Base-by-base conservation (phyloP, 2,113 vertebrate genomes). In the Rousettus leschenaultii region DNA sequence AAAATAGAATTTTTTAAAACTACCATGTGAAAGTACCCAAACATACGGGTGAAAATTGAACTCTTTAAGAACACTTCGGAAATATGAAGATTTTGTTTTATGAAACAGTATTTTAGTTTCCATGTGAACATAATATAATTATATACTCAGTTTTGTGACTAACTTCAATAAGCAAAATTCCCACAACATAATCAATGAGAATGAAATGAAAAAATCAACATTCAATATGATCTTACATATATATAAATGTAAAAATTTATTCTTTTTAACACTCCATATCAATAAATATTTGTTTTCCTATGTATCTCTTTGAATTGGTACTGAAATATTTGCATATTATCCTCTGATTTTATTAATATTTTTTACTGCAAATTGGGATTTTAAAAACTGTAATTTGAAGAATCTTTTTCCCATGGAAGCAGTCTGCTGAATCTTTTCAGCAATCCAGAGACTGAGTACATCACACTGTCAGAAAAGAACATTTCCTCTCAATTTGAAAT, bases 221-320 rank as follows among this genome's bases (percentile, higher is more conserved):
- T n/a, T 53, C 2, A 38, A 5, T 75, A 15, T 68, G 28, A 14
- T 30, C 7, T 45, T 66, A 78, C 38, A 82, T 51, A 70, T 40
- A 43, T 43, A 70, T 16, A 24, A 87, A 83, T 2, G 12, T 65
- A 73, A 63, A 66, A 65, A 73, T 38, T 73, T 68, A 48, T 71
- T 59, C 45, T 88, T 86, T 84, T 66, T 82, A 91, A 73, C 35
- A 68, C 1, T 66, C 24, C 40, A 2, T 61, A 11, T 79, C 53
- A 96, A 65, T 38, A 18, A 92, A 92, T 87, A 14, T 19, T 74
- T 80, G 38, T 33, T 88, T 97, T 94, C 83, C 43, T 77, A 15
- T 7, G 26, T 68, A 16, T 55, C 63, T 93, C 66, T 74, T 86
- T 92, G 55, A 82, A 78, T 57, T 85, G 33, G 24, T 75, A 71